Base-by-base conservation (phyloP, 53 echinoderm and acorn worm genomes). In the Patiria pectinifera region DNA sequence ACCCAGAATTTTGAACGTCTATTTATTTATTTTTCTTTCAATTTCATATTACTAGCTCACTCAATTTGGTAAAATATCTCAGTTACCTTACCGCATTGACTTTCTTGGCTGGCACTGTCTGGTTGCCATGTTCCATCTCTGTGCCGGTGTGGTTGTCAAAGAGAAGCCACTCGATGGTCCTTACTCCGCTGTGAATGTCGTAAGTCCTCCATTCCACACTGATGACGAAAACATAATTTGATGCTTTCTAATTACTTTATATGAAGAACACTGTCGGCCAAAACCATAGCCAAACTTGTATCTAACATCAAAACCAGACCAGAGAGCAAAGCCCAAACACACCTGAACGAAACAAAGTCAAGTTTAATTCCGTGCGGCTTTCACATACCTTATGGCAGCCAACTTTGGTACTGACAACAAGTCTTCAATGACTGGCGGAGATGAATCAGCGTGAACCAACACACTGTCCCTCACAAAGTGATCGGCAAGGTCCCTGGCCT, bases 391-490 rank as follows among this genome's bases (percentile, higher is more conserved):
- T 16, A 66, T 66, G 66, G 3, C 15, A 0, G 15, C 19, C 66
- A 66, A 18, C 14, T 3, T 66, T 16, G 12, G 66, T 2, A 66
- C 14, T 15, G 66, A 14, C 66, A 18, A 15, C 66, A 66, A 66
- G 2, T 66, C 66, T 11, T 66, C 15, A 18, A 66, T 66, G 4
- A 82, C 49, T 18, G 91, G 91, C 7, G 83, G 83, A 44, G 91
- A 91, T 48, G 91, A 91, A 71, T 91, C 91, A 16, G 82, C 83
- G 43, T 91, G 91, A 3, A 91, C 83, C 48, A 83, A 16, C 35
- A 91, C 70, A 48, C 19, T 63, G 61, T 78, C 86, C 49, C 80
- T 69, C 21, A 8, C 58, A 23, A 47, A 21, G 71, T 91, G 82
- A 3, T 58, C 83, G 1, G 70, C 82, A 2, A 91, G 11, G 61